phyloP scores from a whole-genome alignment of 1,140 invertebrate species.

The Zaprionus ornatus region DNA sequence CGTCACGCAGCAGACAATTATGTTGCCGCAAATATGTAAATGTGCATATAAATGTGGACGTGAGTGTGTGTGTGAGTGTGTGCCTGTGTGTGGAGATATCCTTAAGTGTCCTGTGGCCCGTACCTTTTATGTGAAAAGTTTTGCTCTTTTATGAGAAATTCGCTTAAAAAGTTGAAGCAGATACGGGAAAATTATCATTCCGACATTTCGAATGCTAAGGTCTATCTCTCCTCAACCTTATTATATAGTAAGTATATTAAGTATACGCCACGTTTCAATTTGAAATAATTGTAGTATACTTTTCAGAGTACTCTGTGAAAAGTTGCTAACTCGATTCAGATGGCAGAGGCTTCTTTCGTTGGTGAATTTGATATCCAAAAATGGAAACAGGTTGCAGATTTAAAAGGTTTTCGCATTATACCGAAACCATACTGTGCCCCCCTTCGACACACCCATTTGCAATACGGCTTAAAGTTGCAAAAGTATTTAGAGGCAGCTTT shows the following conservation, averaged over 20 bases:
- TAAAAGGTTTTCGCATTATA: neutral
- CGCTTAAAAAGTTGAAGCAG: conserved; percentile 60
- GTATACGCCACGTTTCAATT: neutral
- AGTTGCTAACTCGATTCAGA: neutral
- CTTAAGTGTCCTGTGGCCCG: conserved; percentile 36
- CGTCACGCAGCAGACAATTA: conserved; percentile 57
- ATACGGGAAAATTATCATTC: conserved; percentile 61
- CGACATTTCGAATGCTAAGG: conserved; percentile 36
- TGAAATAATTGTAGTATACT: neutral
- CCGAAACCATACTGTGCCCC: neutral
- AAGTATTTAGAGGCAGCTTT: neutral
- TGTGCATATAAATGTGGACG: conserved; percentile 38
- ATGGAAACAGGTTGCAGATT: neutral
- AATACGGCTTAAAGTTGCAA: neutral
- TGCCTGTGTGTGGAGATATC: conserved; percentile 22
- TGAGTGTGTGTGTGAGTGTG: conserved; percentile 9
- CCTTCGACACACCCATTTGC: neutral
- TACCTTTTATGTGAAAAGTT: conserved; percentile 66
- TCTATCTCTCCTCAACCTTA: neutral
- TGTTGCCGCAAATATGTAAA: conserved; percentile 58
- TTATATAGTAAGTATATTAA: neutral
- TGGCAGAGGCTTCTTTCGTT: neutral
- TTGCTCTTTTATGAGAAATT: conserved; percentile 59
- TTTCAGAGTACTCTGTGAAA: neutral
- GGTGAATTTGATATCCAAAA: neutral